Base-by-base conservation (phyloP, 2,888 invertebrate species). In the Xestoiulus laeticollis region DNA sequence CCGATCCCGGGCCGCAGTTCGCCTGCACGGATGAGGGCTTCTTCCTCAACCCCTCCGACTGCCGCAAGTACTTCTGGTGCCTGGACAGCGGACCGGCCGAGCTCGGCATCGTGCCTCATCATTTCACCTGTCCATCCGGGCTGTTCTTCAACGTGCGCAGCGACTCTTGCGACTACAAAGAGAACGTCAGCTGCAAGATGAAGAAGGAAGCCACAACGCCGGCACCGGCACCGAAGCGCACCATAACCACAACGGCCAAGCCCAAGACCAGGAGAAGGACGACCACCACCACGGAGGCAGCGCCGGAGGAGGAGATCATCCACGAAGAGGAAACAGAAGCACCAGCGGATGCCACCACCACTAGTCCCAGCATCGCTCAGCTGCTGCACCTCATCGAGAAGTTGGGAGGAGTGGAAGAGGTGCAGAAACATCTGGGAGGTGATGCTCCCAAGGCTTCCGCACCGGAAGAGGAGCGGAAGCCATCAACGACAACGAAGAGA, bases 31-130 rank as follows among this genome's bases (percentile, higher is more conserved):
- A 98, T 89, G 98, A 98, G 93, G 98, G 98, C 2, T 98, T 98
- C 93, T 98, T 95, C 93, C 95, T 95, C 22, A 97, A 98, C 92
- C 97, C 97, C 0, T 94, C 96, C 78, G 97, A 98, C 92, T 98
- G 98, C 92, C 97, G 97, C 92, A 97, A 97, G 91, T 98, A 98
- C 91, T 98, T 96, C 93, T 98, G 98, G 97, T 98, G 98, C 91
- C 93, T 98, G 89, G 97, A 97, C 91, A 96, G 97, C 0, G 91
- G 91, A 14, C 91, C 91, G 10, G 96, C 97, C 0, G 96, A 97
- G 91, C 93, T 97, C 26, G 98, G 97, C 89, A 95, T 98, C 86
- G 96, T 98, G 5, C 97, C 97, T 0, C 97, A 98, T 93, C 96
- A 96, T 91, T 98, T 98, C 91, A 98, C 97, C 0, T 98, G 98